Evolutionary conservation across 2,113 vertebrate species (phyloP).

Genomic region (Lipophrys pholis): DNA sequence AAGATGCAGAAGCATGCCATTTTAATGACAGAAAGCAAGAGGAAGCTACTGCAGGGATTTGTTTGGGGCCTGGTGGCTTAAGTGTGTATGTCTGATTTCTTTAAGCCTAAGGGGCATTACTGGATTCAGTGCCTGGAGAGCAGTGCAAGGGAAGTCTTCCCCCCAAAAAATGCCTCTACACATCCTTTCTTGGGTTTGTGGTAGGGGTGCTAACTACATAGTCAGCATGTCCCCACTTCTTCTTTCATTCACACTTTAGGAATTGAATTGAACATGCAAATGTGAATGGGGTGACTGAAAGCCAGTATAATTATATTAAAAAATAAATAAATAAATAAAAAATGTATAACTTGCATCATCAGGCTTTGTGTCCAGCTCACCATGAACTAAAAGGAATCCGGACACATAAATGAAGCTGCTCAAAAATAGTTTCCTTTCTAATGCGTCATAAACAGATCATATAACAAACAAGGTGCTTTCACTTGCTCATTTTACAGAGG

Average conservation of each 20-base stretch:
- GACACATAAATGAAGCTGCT: not conserved
- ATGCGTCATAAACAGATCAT: slow-evolving; percentile 28
- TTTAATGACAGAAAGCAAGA: slow-evolving; percentile 18
- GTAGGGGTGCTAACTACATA: slow-evolving; percentile 20
- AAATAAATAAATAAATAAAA: slow-evolving; percentile 4
- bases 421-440: not conserved
- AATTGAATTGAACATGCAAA: slow-evolving; percentile 23
- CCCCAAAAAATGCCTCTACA: not conserved
- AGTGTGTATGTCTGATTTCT: slow-evolving; percentile 10
- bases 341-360: not conserved
- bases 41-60: not conserved
- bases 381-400: slow-evolving; percentile 1
- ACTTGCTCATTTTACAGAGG: slow-evolving; percentile 9
- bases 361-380: not conserved
- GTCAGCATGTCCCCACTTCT: slow-evolving; percentile 17
- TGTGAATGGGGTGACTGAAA: slow-evolving; percentile 1
- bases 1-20: slow-evolving; percentile 19
- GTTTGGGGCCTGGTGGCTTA: not conserved
- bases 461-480: slow-evolving; percentile 21
- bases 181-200: slow-evolving; percentile 16
- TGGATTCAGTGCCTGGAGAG: slow-evolving; percentile 14
- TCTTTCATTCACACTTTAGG: slow-evolving; percentile 17
- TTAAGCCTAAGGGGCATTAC: slow-evolving; percentile 1
- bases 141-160: not conserved
- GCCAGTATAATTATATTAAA: not conserved